Evolutionary conservation across 2,797 vertebrate species (phyloP).

Genomic region (Pipistrellus pygmaeus): DNA sequence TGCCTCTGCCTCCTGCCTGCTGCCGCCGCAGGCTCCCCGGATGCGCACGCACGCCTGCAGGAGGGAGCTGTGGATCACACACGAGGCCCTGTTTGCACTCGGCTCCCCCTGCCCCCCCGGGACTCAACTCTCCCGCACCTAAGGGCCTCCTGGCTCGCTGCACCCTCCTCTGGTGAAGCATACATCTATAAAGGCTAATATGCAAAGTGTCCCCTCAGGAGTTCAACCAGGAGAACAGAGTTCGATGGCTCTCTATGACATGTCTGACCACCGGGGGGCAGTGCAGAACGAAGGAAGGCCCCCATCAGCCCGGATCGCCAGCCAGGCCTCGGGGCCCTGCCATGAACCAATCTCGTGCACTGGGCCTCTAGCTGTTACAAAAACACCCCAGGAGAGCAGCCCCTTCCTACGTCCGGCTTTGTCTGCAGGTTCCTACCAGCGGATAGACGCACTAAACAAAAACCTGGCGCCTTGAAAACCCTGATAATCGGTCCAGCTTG

Average conservation of each 20-base stretch:
- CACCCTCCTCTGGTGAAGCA: not conserved
- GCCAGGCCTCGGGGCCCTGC: no score
- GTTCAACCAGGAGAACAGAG: no score
- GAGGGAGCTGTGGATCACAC: rapidly evolving
- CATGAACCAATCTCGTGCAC: no score
- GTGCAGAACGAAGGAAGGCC: no score
- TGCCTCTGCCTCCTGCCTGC: no score
- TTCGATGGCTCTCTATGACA: no score
- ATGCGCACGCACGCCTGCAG: no score
- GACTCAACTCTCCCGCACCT: not conserved
- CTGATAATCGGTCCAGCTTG: not conserved
- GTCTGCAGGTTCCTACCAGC: not conserved
- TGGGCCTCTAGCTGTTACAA: not conserved
- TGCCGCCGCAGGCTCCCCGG: not conserved
- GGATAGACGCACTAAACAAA: not conserved
- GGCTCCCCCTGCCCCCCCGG: no score
- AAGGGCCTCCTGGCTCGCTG: not conserved
- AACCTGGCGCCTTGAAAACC: not conserved
- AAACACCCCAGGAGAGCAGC: not conserved
- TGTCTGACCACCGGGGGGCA: no score
- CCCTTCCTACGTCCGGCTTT: not conserved
- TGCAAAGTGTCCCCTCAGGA: no score
- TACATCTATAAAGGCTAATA: no score
- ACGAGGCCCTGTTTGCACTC: not conserved
- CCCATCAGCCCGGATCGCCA: rapidly evolving